phyloP scores from a whole-genome alignment of 2,888 invertebrate species.

The Gymnocheta viridis region DNA sequence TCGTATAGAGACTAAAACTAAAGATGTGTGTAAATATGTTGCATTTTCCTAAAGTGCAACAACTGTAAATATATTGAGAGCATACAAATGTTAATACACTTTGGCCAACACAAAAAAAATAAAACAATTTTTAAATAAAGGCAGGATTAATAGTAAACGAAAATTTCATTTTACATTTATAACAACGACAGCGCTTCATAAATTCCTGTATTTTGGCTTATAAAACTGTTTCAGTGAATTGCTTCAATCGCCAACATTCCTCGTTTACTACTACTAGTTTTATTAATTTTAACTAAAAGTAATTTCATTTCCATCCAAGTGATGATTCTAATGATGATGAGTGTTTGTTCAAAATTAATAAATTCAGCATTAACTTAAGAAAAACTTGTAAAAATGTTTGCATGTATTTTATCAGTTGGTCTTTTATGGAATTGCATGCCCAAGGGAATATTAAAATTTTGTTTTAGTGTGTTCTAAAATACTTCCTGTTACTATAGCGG shows the following conservation, averaged over 20 bases:
- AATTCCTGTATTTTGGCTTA: background rate
- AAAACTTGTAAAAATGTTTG: slow-evolving; percentile 31
- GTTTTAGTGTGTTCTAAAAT: slow-evolving; percentile 15
- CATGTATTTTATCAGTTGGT: slow-evolving; percentile 37
- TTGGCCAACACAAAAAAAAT: background rate
- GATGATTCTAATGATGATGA: slow-evolving; percentile 52
- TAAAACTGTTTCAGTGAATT: background rate
- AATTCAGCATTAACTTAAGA: slow-evolving; percentile 3
- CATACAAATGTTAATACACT: slow-evolving; percentile 8
- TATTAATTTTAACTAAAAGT: background rate
- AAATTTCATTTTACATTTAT: background rate
- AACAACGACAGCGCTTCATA: background rate
- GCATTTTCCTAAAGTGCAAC: background rate
- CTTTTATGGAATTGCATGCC: slow-evolving; percentile 20
- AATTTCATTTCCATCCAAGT: background rate
- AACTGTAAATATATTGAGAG: background rate
- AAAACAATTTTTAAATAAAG: background rate
- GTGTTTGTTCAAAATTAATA: slow-evolving; percentile 48
- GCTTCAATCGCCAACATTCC: background rate
- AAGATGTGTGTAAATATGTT: background rate
- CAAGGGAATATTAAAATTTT: slow-evolving; percentile 26
- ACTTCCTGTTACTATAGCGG: background rate
- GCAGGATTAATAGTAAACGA: background rate
- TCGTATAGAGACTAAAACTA: background rate
- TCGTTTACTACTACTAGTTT: background rate